A percentile compares a stretch with the other conserved stretches of the same genome.
phyloP scores from a whole-genome alignment of 2,888 invertebrate genomes.

The Neoitamus cyanurus region DNA sequence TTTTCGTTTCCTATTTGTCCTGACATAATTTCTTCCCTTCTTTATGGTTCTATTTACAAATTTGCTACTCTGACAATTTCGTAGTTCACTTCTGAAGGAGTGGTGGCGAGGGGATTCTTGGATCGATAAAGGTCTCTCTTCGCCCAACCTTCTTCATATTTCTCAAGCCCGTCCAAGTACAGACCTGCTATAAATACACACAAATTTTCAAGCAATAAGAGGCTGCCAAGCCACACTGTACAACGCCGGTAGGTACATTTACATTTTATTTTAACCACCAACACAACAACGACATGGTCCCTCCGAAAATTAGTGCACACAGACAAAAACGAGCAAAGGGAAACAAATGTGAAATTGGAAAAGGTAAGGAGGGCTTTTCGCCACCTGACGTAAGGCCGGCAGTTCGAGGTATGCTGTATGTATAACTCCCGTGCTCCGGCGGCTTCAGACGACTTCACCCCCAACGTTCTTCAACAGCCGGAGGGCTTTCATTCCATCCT shows the following conservation, averaged over 20 bases:
- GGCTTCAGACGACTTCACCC: not conserved
- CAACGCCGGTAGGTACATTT: not conserved
- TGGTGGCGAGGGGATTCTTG: not conserved
- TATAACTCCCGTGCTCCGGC: not conserved
- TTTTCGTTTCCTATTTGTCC: conserved; percentile 52
- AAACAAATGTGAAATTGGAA: conserved; percentile 25
- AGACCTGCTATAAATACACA: conserved; percentile 22
- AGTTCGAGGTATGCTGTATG: not conserved
- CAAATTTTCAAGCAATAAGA: not conserved
- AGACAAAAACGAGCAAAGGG: not conserved
- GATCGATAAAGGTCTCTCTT: conserved; percentile 28
- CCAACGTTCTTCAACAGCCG: not conserved
- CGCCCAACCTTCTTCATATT: not conserved
- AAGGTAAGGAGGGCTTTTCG: not conserved
- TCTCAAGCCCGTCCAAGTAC: not conserved
- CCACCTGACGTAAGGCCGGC: not conserved
- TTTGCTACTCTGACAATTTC: conserved; percentile 36
- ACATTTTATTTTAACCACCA: conserved; percentile 21
- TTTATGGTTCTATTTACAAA: conserved; percentile 2
- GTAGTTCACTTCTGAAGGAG: not conserved
- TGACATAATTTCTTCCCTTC: conserved; percentile 25
- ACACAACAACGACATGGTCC: not conserved
- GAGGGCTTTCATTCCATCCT: not conserved
- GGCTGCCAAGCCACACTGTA: not conserved
- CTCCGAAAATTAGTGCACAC: not conserved